Conservation (phyloP, 2,888 invertebrate species). For the Epirrita christyi region DNA sequence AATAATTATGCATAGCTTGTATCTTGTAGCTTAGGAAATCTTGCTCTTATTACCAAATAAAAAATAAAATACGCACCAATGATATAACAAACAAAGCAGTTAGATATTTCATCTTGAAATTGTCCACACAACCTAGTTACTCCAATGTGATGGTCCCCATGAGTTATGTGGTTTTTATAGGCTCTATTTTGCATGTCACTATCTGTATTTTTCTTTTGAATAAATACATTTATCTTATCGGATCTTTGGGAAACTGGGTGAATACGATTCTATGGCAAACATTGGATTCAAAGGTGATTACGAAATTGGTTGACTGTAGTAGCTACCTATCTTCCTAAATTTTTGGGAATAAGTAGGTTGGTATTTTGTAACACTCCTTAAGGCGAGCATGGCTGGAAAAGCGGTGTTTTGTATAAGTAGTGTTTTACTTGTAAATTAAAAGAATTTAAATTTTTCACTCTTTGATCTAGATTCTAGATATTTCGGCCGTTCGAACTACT, state of each 20-base stretch:
- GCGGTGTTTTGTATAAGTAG: no score
- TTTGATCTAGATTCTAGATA: no score
- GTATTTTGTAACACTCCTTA: no score
- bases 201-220: conserved; percentile 41
- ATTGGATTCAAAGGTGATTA: conserved; percentile 28
- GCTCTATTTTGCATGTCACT: conserved; percentile 47
- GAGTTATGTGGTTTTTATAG: conserved; percentile 62
- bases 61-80: conserved; percentile 43
- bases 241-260: conserved; percentile 46
- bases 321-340: no score
- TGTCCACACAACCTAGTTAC: neutral
- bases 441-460: no score
- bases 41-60: no score
- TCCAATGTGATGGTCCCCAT: conserved; percentile 30
- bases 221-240: conserved; percentile 62
- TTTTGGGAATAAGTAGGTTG: no score
- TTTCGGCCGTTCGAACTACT: no score
- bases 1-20: no score
- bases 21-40: no score
- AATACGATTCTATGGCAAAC: conserved; percentile 35
- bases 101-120: conserved; percentile 53
- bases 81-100: conserved; percentile 48
- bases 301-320: conserved; percentile 15
- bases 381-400: no score
- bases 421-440: no score